Evolutionary conservation across 2,888 invertebrate species (phyloP), one percentile per base, ranked within the genome.

Genomic region (Eudemis profundana): DNA sequence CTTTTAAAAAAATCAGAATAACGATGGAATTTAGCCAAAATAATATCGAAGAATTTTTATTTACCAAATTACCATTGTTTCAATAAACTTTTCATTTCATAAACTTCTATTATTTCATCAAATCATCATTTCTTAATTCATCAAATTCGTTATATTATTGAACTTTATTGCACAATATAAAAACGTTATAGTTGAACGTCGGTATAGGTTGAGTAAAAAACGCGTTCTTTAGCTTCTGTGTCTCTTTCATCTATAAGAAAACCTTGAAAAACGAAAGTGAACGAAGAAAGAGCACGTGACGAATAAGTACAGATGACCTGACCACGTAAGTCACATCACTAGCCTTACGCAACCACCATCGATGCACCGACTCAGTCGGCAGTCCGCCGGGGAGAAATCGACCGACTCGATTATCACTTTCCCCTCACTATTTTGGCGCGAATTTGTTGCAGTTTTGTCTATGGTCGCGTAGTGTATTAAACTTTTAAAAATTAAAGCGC

Each of bases 361-460:
- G 77, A 78, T 79, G 80, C 77, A 76, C 75, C 72, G 70, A 66
- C 79, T 76, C 87, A 89, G 86, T 88, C 82, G 81, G 78, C 79
- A 75, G 75, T 77, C 78, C 78, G 81, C 67, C 76, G 78, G 79
- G 75, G 89, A 81, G 90, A 89, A 89, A 89, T 86, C 89, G 82
- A 78, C 79, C 81, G 85, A 69, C 71, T 64, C 64, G 50, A 59
- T 50, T 74, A 71, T 67, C 76, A 75, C 90, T 89, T 89, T 89
- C 89, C 87, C 89, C 81, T 72, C 86, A 83, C 86, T 85, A 84
- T 57, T 64, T 64, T 51, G 64, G 64, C 64, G 64, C 36, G 57
- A 64, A 64, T 33, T 38, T 27, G 21, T 23, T 27, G 21, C 17
- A 53, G 15, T 23, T 54, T 59, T 46, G 36, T 53, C 19, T 40